phyloP scores from a whole-genome alignment of 2,888 invertebrate species.

The Harpalus rufipes region DNA sequence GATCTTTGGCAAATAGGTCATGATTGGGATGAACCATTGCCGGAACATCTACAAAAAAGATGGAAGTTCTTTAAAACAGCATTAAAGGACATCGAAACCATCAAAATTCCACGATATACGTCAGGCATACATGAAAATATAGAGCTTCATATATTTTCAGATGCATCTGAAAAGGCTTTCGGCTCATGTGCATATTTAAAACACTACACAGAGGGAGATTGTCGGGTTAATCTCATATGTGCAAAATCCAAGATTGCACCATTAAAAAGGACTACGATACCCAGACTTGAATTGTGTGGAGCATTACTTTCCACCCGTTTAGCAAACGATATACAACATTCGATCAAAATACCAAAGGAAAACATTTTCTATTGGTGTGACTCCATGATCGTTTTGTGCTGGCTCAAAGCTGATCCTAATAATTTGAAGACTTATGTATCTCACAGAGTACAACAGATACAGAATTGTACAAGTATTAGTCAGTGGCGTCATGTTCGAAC shows the following conservation, averaged over 20 bases:
- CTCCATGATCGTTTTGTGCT: not conserved
- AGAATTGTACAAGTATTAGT: too few relatives aligned
- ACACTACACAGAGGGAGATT: not conserved
- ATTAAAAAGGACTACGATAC: not conserved
- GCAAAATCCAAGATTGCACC: not conserved
- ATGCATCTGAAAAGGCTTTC: not conserved
- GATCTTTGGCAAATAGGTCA: not conserved
- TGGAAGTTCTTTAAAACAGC: not conserved
- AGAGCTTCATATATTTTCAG: not conserved
- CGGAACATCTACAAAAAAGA: not conserved
- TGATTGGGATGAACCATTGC: not conserved
- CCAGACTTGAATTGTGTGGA: not conserved
- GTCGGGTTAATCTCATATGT: not conserved
- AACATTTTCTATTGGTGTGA: too few relatives aligned
- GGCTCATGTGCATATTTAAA: not conserved
- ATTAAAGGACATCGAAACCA: not conserved
- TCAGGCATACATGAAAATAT: slow-evolving; percentile 1
- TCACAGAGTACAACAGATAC: not conserved
- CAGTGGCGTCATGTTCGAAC: too few relatives aligned
- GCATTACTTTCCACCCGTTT: not conserved
- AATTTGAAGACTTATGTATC: not conserved
- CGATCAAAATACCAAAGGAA: not conserved
- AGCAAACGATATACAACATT: not conserved
- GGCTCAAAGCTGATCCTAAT: not conserved
- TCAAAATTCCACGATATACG: not conserved